phyloP scores from a whole-genome alignment of 2,797 vertebrate genomes.

The Merluccius polli region DNA sequence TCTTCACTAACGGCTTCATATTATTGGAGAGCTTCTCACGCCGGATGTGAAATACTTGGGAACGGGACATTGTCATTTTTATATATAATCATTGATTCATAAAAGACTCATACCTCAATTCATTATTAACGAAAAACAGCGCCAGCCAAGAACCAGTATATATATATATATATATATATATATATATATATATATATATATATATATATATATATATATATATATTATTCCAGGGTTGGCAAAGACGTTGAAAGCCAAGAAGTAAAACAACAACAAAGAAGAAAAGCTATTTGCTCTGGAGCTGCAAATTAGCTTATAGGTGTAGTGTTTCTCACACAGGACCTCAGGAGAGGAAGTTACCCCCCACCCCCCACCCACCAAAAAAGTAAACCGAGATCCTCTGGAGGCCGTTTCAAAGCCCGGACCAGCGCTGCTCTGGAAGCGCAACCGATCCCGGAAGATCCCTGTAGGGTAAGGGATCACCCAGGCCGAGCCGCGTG shows the following conservation, averaged over 20 bases:
- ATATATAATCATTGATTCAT: too few relatives aligned
- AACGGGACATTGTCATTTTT: too few relatives aligned
- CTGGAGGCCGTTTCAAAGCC: conserved; percentile 56
- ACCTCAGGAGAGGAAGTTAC: conserved; percentile 58
- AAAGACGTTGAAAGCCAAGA: conserved; percentile 34
- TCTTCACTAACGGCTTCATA: background rate
- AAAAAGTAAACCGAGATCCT: conserved; percentile 63
- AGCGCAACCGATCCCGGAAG: conserved; percentile 40
- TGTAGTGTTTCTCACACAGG: conserved; percentile 54
- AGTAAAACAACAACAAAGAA: conserved; percentile 38
- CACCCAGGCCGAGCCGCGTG: too few relatives aligned
- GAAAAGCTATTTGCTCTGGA: conserved; percentile 45
- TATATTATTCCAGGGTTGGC: conserved; percentile 15
- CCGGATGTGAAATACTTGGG: too few relatives aligned
- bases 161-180: background rate
- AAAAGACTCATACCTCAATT: background rate
- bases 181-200: too few relatives aligned
- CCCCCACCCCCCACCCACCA: too few relatives aligned
- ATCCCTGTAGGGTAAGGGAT: conserved; percentile 2
- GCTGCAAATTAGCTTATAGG: conserved; percentile 65
- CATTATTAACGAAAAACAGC: background rate
- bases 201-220: conserved; percentile 7
- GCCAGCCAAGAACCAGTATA: background rate
- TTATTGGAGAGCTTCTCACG: background rate
- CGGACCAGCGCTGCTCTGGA: conserved; percentile 39